Evolutionary conservation across 1,140 invertebrate species (phyloP).

Genomic region (Latrodectus geometricus): DNA sequence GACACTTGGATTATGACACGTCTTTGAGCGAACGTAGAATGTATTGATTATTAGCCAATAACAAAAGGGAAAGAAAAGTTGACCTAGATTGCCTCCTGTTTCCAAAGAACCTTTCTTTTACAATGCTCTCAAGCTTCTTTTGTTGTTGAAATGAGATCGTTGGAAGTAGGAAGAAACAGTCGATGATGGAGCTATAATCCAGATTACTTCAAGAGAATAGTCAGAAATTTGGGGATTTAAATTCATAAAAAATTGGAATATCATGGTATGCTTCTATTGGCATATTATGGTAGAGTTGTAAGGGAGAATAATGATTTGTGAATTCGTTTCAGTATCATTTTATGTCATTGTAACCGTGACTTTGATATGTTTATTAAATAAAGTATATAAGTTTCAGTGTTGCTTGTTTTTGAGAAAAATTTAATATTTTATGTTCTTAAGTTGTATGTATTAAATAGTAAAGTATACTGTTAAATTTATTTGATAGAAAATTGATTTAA

Average conservation of each 20-base stretch:
- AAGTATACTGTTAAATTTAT: too few species aligned
- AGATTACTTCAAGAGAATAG: not conserved
- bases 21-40: slow-evolving; percentile 43
- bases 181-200: not conserved
- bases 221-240: not conserved
- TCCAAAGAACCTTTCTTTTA: slow-evolving; percentile 36
- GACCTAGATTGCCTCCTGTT: slow-evolving; percentile 49
- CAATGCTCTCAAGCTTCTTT: slow-evolving; percentile 19
- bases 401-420: too few species aligned
- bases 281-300: too few species aligned
- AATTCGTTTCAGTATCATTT: too few species aligned
- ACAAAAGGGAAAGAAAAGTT: slow-evolving; percentile 41
- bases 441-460: too few species aligned
- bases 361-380: too few species aligned
- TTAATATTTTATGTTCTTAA: too few species aligned
- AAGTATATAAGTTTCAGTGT: too few species aligned
- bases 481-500: too few species aligned
- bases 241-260: not conserved
- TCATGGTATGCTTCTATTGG: too few species aligned
- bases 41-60: slow-evolving; percentile 57
- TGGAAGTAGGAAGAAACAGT: not conserved
- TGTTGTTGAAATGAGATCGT: slow-evolving; percentile 12
- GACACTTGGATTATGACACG: slow-evolving; percentile 47
- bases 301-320: too few species aligned
- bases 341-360: too few species aligned